These are phyloP conservation scores for Epinephelus malabaricus DNA, from an alignment of 2,797 vertebrate genomes.

Conservation along the genomic window DNA sequence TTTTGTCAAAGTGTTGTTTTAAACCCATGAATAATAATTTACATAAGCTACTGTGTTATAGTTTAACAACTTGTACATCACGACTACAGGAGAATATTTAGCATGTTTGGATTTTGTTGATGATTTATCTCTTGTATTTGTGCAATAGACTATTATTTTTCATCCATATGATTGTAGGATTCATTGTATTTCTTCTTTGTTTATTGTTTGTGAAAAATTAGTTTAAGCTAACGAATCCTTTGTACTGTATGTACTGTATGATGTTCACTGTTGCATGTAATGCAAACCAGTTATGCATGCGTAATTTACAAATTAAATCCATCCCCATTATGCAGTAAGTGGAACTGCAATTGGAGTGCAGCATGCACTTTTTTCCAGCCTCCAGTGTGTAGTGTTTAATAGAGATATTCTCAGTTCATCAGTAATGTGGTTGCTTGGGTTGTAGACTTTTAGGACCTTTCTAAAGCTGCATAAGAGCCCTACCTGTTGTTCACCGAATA, in stretches of 20 bases:
- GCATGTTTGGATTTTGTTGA: not conserved
- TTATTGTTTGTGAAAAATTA: not conserved
- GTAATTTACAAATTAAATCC: conserved; percentile 24
- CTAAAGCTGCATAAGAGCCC: not conserved
- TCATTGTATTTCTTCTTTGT: not conserved
- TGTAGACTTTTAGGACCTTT: conserved; percentile 25
- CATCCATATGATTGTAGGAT: not conserved
- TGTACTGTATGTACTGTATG: not conserved
- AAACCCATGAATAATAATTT: no score
- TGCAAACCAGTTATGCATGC: conserved; percentile 13
- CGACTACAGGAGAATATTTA: not conserved
- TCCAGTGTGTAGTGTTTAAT: not conserved
- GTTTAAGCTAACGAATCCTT: not conserved
- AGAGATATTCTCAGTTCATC: not conserved
- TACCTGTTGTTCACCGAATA: conserved; percentile 25
- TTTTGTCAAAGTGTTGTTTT: no score
- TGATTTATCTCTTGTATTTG: not conserved
- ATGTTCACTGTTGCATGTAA: conserved; percentile 4
- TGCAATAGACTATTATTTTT: not conserved
- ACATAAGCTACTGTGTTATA: no score
- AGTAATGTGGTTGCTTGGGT: not conserved
- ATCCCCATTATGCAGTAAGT: not conserved
- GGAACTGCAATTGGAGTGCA: not conserved
- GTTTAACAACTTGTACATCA: not conserved
- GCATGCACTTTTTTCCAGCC: not conserved